Evolutionary conservation across 1,140 invertebrate species (phyloP).

Genomic region (Apis dorsata): DNA sequence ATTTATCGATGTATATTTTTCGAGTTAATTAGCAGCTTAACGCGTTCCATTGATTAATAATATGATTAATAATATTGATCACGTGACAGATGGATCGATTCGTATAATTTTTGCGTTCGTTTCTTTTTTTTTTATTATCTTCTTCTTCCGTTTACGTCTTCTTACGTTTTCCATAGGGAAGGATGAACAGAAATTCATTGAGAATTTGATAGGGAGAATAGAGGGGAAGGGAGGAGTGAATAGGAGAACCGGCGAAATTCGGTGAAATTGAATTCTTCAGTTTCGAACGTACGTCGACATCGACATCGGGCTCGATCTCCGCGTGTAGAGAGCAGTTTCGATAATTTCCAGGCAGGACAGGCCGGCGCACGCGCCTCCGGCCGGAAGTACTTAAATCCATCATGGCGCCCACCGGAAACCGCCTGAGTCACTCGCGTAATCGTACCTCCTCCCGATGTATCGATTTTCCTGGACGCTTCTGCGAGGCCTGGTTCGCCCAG

Average conservation of each 20-base stretch:
- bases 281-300: slow-evolving; percentile 20
- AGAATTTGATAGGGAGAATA: too few species aligned
- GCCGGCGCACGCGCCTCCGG: slow-evolving; percentile 71
- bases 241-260: not conserved
- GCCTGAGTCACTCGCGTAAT: slow-evolving; percentile 76
- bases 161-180: too few species aligned
- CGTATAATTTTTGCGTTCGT: too few species aligned
- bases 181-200: too few species aligned
- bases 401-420: slow-evolving; percentile 75
- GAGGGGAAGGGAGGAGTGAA: too few species aligned
- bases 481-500: slow-evolving; percentile 48
- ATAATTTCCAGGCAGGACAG: slow-evolving; percentile 62
- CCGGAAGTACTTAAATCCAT: slow-evolving; percentile 76
- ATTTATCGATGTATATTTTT: too few species aligned
- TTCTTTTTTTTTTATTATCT: too few species aligned
- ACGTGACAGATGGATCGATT: too few species aligned
- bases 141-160: too few species aligned
- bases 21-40: too few species aligned
- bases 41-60: too few species aligned
- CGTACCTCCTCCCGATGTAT: slow-evolving; percentile 71
- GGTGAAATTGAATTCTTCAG: not conserved
- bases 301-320: slow-evolving; percentile 50
- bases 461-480: slow-evolving; percentile 68
- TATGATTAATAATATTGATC: too few species aligned
- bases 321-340: slow-evolving; percentile 57